Evolutionary conservation across 2,113 vertebrate species (phyloP).

Genomic region (Sturnus vulgaris): DNA sequence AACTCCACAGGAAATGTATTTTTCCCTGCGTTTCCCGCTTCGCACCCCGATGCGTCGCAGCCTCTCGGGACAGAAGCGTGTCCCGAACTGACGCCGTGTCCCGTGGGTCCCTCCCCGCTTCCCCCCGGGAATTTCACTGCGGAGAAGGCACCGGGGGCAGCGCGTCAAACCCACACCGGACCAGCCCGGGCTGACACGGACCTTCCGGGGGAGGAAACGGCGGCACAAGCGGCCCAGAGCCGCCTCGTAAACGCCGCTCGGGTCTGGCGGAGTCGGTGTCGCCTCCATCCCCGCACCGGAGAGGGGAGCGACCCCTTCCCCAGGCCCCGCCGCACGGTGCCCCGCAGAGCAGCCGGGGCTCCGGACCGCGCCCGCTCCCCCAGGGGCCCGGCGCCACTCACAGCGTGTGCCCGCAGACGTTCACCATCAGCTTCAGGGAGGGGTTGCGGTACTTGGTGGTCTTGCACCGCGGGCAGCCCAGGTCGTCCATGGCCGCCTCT

Average conservation of each 20-base stretch:
- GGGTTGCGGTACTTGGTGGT: constrained; percentile 98
- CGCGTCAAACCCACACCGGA: neutral
- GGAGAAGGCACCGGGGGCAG: neutral
- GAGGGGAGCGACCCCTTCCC: too few relatives aligned
- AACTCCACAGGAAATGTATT: accelerated
- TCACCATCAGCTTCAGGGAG: constrained; percentile 95
- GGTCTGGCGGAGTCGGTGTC: neutral
- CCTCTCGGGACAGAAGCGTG: too few relatives aligned
- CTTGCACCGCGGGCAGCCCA: constrained; percentile 93
- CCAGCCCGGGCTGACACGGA: neutral
- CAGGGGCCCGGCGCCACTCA: constrained; percentile 72
- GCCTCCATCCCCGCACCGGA: neutral
- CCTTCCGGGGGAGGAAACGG: too few relatives aligned
- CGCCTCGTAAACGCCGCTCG: neutral
- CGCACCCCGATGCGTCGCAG: too few relatives aligned
- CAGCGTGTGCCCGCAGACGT: constrained; percentile 97
- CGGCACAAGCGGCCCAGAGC: neutral
- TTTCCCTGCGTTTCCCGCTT: accelerated
- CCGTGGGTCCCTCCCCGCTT: neutral
- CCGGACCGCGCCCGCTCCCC: neutral
- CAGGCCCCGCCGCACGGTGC: neutral
- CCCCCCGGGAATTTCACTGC: accelerated
- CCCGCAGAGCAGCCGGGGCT: neutral
- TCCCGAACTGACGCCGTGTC: neutral
- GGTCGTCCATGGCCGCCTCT: constrained; percentile 83